These are phyloP conservation scores for Pseudoips prasinana DNA, from an alignment of 2,888 invertebrate species.

Conservation along the genomic window DNA sequence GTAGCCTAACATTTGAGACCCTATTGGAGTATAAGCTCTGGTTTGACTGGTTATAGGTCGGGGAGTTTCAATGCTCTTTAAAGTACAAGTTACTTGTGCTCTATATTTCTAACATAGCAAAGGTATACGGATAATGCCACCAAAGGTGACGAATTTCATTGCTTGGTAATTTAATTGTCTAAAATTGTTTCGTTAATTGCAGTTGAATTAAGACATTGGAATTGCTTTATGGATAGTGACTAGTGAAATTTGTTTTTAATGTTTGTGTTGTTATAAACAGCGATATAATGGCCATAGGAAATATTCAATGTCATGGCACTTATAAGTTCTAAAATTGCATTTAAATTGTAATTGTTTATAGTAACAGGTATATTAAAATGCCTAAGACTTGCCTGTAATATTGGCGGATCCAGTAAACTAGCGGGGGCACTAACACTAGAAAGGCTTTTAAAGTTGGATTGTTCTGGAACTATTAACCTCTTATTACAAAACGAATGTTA, in stretches of 20 bases:
- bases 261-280: conserved; percentile 47
- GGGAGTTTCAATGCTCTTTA: conserved; percentile 45
- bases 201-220: conserved; percentile 34
- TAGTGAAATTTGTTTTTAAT: conserved; percentile 47
- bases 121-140: conserved; percentile 70
- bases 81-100: conserved; percentile 54
- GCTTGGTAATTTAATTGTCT: conserved; percentile 38
- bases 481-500: no score
- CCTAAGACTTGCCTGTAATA: conserved; percentile 73
- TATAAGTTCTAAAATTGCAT: conserved; percentile 37
- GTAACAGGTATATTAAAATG: conserved; percentile 50
- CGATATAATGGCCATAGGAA: conserved; percentile 41
- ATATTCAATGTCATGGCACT: conserved; percentile 64
- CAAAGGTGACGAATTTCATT: conserved; percentile 64
- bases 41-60: conserved; percentile 4
- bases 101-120: conserved; percentile 63
- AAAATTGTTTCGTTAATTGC: conserved; percentile 40
- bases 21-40: conserved; percentile 27
- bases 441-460: no score
- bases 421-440: no score
- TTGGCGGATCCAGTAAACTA: conserved; percentile 2
- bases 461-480: no score
- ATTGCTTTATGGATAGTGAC: conserved; percentile 45
- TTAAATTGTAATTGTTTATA: conserved; percentile 31
- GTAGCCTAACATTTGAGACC: not conserved